Base-by-base conservation (phyloP, 2,797 vertebrate species). In the Acropternis orthonyx region DNA sequence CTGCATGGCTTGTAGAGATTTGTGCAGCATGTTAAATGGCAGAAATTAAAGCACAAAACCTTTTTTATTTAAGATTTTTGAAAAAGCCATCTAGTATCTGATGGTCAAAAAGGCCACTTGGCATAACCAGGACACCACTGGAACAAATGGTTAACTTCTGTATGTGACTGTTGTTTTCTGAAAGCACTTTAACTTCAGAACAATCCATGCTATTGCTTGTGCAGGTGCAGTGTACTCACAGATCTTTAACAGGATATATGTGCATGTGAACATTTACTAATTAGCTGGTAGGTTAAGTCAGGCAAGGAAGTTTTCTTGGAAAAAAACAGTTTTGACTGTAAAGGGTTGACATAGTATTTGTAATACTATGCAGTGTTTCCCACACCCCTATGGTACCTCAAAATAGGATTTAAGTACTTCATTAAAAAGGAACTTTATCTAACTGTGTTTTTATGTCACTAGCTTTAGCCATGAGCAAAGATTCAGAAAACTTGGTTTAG, bases 221-320 rank as follows among this genome's bases (percentile, higher is more conserved):
- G 11, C 30, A 34, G 54, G 8, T 74, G 28, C 30, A 30, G 1
- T 12, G 39, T 13, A 7, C 27, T 48, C 3, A 0, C 0, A 65
- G 63, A n/a, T 20, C 13, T 34, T 39, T 68, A 44, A 37, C 19
- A 49, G 30, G 13, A 1, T 36, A 10, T 39, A 6, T 12, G 6
- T 55, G 28, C 10, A 30, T 36, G 20, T 65, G 48, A 71, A 55
- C 7, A 9, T 16, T 82, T 44, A 3, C 3, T 79, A 41, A 69
- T 61, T 69, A 74, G 23, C 37, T 85, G 41, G 6, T 39, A 24
- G 23, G 6, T 52, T 79, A 11, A 16, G 9, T 69, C 48, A 46
- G n/a, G 19, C 22, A 22, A 67, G 32, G 37, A 49, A 43, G 7
- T 63, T 41, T 49, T 43, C 69, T 56, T 66, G 56, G 30, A 63